phyloP scores from a whole-genome alignment of 1,140 invertebrate species.

The Scylla paramamosain region DNA sequence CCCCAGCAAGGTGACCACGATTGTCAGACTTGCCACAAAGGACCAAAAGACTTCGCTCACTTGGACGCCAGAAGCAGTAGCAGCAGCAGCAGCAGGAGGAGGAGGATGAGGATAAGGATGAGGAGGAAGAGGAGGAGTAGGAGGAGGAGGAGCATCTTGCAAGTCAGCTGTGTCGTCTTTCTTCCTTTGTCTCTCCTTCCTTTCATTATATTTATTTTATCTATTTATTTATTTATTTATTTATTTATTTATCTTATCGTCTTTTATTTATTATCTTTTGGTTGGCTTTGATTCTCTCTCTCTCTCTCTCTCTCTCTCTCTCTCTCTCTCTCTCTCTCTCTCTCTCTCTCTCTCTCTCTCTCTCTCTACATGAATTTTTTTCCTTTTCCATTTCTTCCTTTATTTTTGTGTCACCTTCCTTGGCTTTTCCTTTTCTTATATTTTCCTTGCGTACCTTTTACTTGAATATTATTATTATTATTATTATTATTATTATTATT shows the following conservation, averaged over 20 bases:
- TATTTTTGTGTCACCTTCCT: background rate
- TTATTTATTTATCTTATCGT: background rate
- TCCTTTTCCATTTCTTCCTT: background rate
- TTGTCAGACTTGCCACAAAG: constrained; percentile 4
- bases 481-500: too few relatives aligned
- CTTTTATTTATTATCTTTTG: background rate
- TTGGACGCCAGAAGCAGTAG: background rate
- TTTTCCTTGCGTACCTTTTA: too few relatives aligned
- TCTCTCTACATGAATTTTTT: background rate
- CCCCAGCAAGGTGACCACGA: background rate
- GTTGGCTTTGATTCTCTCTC: background rate
- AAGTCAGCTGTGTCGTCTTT: constrained; percentile 45
- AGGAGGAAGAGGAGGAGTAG: background rate
- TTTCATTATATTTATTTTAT: background rate
- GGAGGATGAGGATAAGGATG: background rate
- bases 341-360: constrained; percentile 41
- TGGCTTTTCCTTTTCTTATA: background rate
- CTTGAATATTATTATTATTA: too few relatives aligned
- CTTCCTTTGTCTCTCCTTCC: background rate
- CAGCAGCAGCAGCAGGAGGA: background rate
- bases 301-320: constrained; percentile 22
- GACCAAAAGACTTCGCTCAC: constrained; percentile 39
- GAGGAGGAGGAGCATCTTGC: constrained; percentile 27
- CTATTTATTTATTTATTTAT: background rate
- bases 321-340: constrained; percentile 41